Conservation (phyloP, 2,888 invertebrate species). For the Aphidoletes aphidimyza region DNA sequence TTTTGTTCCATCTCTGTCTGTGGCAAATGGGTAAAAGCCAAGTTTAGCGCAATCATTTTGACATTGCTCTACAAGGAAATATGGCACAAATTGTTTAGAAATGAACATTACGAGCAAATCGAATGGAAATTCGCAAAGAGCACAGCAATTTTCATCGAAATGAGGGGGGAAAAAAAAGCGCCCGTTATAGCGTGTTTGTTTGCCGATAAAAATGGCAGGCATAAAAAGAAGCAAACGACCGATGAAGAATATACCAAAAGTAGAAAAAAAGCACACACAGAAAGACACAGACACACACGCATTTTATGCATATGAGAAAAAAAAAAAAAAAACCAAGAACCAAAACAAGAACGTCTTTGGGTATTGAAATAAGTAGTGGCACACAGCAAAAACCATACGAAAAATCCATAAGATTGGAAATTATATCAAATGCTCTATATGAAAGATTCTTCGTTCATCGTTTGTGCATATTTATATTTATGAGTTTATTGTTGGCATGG, state of each 20-base stretch:
- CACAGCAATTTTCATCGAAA: neutral
- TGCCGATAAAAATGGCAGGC: neutral
- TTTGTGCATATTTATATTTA: slow-evolving; percentile 50
- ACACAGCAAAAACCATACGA: neutral
- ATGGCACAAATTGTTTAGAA: slow-evolving; percentile 9
- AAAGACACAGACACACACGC: too few relatives aligned
- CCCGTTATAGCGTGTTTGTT: neutral
- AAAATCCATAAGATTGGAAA: slow-evolving; percentile 25
- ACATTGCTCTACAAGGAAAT: slow-evolving; percentile 23
- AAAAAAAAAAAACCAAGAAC: neutral
- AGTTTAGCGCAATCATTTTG: neutral
- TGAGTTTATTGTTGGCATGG: slow-evolving; percentile 52
- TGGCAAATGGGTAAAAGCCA: neutral
- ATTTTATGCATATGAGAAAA: too few relatives aligned
- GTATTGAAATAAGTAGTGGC: too few relatives aligned
- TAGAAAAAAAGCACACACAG: neutral
- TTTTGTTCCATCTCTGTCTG: neutral
- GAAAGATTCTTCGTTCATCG: slow-evolving; percentile 41
- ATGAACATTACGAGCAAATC: slow-evolving; percentile 7
- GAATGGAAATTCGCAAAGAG: slow-evolving; percentile 16
- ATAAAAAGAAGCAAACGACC: neutral
- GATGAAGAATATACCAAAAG: neutral
- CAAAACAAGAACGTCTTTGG: neutral
- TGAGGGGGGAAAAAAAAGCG: too few relatives aligned
- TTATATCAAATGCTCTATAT: neutral